These are phyloP conservation scores for Volucella inanis DNA, from an alignment of 2,888 invertebrate species.

Conservation along the genomic window DNA sequence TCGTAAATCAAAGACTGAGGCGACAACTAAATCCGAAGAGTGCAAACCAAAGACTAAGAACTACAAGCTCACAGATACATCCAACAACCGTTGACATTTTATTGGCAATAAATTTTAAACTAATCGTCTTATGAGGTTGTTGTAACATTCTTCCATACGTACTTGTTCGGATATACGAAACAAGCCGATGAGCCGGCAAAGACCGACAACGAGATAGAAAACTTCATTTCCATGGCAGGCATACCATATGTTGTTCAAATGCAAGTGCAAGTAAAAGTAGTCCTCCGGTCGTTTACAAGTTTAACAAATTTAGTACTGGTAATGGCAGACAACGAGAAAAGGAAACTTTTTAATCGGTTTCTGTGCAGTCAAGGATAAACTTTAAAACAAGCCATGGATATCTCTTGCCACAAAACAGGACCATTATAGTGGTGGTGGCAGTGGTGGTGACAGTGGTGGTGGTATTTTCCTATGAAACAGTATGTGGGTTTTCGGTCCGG, in stretches of 20 bases:
- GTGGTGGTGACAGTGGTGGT: not conserved
- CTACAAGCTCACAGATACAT: not conserved
- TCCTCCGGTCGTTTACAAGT: not conserved
- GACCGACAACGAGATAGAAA: not conserved
- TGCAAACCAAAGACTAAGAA: conserved; percentile 21
- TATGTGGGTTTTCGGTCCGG: too few relatives aligned
- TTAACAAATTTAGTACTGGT: conserved; percentile 34
- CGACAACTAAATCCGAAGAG: too few relatives aligned
- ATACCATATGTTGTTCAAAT: not conserved
- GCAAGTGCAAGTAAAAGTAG: not conserved
- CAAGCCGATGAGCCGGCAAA: too few relatives aligned
- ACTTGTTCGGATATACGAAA: too few relatives aligned
- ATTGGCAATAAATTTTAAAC: conserved; percentile 38
- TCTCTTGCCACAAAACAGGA: conserved; percentile 23
- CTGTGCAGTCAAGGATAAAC: conserved; percentile 45
- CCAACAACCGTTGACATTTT: not conserved
- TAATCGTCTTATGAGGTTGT: conserved; percentile 36
- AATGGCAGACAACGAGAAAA: conserved; percentile 33
- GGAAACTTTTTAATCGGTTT: conserved; percentile 58
- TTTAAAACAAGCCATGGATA: conserved; percentile 22
- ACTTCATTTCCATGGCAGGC: not conserved
- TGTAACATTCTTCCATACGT: conserved; percentile 2
- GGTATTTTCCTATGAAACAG: too few relatives aligned
- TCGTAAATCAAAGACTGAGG: conserved; percentile 31
- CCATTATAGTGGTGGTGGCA: not conserved